phyloP scores from a whole-genome alignment of 2,113 vertebrate genomes.

The Syngnathoides biaculeatus region DNA sequence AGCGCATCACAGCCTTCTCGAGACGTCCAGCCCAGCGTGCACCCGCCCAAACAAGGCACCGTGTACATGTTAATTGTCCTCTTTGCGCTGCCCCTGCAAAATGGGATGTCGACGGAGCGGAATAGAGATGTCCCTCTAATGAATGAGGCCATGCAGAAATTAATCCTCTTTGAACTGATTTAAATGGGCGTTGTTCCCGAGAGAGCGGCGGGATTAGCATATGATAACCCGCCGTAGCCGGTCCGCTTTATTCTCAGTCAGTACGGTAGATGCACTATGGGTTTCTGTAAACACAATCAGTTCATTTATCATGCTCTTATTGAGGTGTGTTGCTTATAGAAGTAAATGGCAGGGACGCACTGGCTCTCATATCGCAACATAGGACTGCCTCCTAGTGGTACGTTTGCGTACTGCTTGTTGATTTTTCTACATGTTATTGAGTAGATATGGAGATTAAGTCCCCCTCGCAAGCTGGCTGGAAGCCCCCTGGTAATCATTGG shows the following conservation, averaged over 20 bases:
- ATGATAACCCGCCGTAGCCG: conserved; percentile 13
- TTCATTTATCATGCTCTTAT: neutral
- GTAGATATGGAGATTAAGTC: conserved; percentile 25
- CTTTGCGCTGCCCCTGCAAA: neutral
- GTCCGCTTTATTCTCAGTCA: neutral
- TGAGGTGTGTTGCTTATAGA: neutral
- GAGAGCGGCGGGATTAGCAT: conserved; percentile 46
- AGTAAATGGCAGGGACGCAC: neutral
- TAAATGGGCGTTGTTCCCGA: conserved; percentile 31
- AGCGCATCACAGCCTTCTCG: neutral
- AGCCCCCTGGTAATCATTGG: conserved; percentile 19
- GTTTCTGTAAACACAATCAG: neutral
- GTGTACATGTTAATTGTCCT: conserved; percentile 30
- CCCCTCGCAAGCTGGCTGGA: conserved; percentile 18
- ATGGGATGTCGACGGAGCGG: conserved; percentile 58
- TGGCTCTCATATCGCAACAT: conserved; percentile 15
- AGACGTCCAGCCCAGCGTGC: neutral
- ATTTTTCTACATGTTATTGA: conserved; percentile 25
- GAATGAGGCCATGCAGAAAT: conserved; percentile 39
- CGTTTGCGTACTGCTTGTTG: conserved; percentile 9
- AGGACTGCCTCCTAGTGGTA: conserved; percentile 68
- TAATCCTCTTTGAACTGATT: conserved; percentile 58
- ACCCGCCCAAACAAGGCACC: conserved; percentile 7
- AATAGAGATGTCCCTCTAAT: conserved; percentile 38
- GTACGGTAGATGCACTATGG: neutral